Evolutionary conservation across 2,888 invertebrate species (phyloP).

Genomic region (Tryphoninae sp.): DNA sequence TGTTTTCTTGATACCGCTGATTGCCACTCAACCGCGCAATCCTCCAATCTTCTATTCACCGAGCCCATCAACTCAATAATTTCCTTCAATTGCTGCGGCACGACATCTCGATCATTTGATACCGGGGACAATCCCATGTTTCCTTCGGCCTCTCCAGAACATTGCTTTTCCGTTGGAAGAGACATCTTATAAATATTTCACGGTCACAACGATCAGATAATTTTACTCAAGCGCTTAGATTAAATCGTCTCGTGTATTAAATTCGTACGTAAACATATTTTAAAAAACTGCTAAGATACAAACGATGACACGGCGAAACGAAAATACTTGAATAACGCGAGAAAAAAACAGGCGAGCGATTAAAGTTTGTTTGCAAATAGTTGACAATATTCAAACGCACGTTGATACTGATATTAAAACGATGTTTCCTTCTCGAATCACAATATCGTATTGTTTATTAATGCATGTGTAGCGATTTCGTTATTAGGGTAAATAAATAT

Average conservation of each 20-base stretch:
- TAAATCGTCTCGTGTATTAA: background rate
- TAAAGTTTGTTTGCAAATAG: background rate
- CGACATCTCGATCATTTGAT: slow-evolving; percentile 51
- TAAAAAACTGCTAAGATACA: slow-evolving; percentile 1
- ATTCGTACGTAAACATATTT: slow-evolving; percentile 15
- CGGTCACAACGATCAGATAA: background rate
- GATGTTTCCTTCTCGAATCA: slow-evolving; percentile 37
- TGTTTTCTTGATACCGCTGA: slow-evolving; percentile 73
- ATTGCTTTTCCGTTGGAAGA: slow-evolving; percentile 50
- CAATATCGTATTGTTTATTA: slow-evolving; percentile 63
- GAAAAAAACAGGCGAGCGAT: slow-evolving; percentile 14
- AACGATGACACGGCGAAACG: slow-evolving; percentile 11
- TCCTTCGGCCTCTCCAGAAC: slow-evolving; percentile 44
- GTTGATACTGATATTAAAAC: background rate
- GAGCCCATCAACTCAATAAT: slow-evolving; percentile 69
- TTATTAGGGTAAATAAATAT: slow-evolving; percentile 67
- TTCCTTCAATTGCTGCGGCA: slow-evolving; percentile 70
- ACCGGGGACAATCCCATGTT: slow-evolving; percentile 29
- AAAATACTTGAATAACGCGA: slow-evolving; percentile 4
- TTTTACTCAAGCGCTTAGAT: background rate
- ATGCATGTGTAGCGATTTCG: slow-evolving; percentile 59
- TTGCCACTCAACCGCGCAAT: slow-evolving; percentile 74
- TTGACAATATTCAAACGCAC: slow-evolving; percentile 11
- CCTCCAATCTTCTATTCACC: slow-evolving; percentile 72
- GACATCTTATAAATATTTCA: slow-evolving; percentile 52